These are phyloP conservation scores for Hirundichthys speculiger DNA, from an alignment of 2,113 vertebrate genomes.

Conservation along the genomic window DNA sequence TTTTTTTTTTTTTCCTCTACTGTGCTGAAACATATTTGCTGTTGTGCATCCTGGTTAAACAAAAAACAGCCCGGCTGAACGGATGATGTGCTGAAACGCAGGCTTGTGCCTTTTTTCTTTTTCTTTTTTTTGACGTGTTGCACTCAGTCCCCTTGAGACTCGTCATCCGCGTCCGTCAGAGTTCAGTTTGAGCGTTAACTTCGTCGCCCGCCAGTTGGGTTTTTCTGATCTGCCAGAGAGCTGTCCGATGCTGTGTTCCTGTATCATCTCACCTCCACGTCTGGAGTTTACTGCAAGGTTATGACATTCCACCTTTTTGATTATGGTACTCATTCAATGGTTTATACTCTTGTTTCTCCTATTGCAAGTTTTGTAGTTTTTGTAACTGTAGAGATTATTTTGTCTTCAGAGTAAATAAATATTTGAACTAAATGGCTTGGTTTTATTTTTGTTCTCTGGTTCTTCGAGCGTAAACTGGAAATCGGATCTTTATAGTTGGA, in stretches of 20 bases:
- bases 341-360: slow-evolving; percentile 37
- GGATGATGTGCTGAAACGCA: no score
- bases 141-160: no score
- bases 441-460: no score
- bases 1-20: neutral
- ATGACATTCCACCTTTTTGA: slow-evolving; percentile 58
- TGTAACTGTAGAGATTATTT: slow-evolving; percentile 75
- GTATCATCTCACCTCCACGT: slow-evolving; percentile 62
- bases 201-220: neutral
- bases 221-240: slow-evolving; percentile 21
- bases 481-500: neutral
- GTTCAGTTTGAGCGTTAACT: neutral
- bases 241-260: slow-evolving; percentile 51
- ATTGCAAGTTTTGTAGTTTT: slow-evolving; percentile 67
- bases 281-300: slow-evolving; percentile 42
- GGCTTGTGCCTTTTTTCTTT: no score
- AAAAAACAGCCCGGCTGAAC: no score
- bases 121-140: no score
- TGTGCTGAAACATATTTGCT: slow-evolving; percentile 32
- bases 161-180: no score
- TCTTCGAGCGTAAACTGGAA: neutral
- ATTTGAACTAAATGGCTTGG: slow-evolving; percentile 55
- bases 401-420: slow-evolving; percentile 78
- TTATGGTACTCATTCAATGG: slow-evolving; percentile 41
- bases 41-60: slow-evolving; percentile 5